Conservation (phyloP, 2,113 vertebrate species). For the Pristiophorus japonicus region DNA sequence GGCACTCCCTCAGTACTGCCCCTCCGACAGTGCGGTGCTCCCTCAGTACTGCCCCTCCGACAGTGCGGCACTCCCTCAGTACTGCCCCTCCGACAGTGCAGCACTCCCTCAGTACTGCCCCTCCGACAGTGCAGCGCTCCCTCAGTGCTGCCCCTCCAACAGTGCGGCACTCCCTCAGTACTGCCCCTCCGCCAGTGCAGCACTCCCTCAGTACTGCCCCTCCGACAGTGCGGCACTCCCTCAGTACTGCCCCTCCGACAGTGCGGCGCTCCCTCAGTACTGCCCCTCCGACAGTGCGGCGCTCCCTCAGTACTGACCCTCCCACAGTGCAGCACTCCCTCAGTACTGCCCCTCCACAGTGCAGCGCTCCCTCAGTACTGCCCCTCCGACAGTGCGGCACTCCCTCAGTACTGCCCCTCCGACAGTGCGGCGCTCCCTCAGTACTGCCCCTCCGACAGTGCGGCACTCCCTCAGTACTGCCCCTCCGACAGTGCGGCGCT, state of each 20-base stretch:
- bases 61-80: background rate
- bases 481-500: background rate
- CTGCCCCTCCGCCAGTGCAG: constrained; percentile 9
- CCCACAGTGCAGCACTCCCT: background rate
- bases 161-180: background rate
- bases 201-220: background rate
- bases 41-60: background rate
- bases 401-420: background rate
- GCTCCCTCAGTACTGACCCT: background rate
- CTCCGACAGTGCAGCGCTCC: background rate
- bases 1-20: background rate
- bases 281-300: background rate
- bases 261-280: background rate
- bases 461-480: background rate
- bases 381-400: background rate
- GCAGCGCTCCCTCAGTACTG: background rate
- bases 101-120: background rate
- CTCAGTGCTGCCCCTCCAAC: background rate
- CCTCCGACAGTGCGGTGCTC: background rate
- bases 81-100: constrained; percentile 8
- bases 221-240: background rate
- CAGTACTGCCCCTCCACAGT: constrained; percentile 11
- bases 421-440: background rate
- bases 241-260: background rate
- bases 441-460: constrained; percentile 10